Conservation (phyloP, 2,888 invertebrate species). For the Apotomis betuletana region DNA sequence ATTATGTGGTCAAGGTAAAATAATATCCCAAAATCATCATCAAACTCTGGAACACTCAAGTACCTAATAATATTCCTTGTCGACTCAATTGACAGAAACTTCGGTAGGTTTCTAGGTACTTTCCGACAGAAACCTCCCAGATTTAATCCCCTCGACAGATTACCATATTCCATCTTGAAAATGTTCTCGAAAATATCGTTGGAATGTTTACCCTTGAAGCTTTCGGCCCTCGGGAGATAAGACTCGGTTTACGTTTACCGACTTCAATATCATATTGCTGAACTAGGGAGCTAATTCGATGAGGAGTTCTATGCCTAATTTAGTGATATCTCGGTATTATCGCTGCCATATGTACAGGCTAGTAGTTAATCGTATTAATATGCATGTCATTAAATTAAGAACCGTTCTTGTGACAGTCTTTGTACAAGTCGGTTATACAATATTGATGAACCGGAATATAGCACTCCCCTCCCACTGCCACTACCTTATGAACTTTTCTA, state of each 20-base stretch:
- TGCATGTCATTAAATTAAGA: too few species aligned
- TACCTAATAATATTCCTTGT: conserved; percentile 17
- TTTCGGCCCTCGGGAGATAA: not conserved
- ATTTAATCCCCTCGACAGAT: conserved; percentile 20
- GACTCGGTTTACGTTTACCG: conserved; percentile 3
- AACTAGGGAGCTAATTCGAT: not conserved
- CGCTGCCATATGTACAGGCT: too few species aligned
- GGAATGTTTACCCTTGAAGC: conserved; percentile 19
- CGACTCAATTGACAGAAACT: too few species aligned
- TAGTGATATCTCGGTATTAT: too few species aligned
- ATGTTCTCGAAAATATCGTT: conserved; percentile 5
- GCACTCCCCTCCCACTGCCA: too few species aligned
- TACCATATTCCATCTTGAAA: conserved; percentile 31
- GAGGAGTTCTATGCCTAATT: not conserved
- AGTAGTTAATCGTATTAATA: too few species aligned
- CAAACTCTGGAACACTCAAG: not conserved
- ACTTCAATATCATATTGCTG: conserved; percentile 12
- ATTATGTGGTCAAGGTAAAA: too few species aligned
- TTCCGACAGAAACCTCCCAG: not conserved
- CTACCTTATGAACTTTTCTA: too few species aligned
- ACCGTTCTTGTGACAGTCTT: too few species aligned
- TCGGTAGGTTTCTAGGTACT: not conserved
- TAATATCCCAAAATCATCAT: too few species aligned
- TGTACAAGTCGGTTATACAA: too few species aligned
- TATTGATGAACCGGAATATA: too few species aligned